Conservation (phyloP, 2,797 vertebrate species). For the Phyllotis vaccarum region DNA sequence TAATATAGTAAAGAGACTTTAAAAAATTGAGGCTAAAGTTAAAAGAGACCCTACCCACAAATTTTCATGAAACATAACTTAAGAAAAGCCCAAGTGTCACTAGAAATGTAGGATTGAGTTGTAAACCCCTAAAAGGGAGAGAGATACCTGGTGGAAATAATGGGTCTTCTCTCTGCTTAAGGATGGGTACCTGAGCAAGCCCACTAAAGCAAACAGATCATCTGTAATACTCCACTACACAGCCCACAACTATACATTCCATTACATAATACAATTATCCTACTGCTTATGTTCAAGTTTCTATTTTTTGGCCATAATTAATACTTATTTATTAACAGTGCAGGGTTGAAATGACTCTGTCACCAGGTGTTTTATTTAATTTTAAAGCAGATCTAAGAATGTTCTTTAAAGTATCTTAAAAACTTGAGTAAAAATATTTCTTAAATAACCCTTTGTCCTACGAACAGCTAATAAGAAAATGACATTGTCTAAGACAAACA, state of each 20-base stretch:
- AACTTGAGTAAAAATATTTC: constrained; percentile 71
- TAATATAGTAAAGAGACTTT: constrained; percentile 39
- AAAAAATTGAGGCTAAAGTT: constrained; percentile 54
- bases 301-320: constrained; percentile 77
- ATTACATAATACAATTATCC: constrained; percentile 69
- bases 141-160: constrained; percentile 84
- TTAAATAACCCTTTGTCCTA: constrained; percentile 68
- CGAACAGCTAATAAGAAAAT: constrained; percentile 72
- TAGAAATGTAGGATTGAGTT: constrained; percentile 76
- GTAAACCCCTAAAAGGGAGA: constrained; percentile 69
- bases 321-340: constrained; percentile 49
- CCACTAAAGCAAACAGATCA: constrained; percentile 70
- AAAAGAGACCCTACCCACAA: constrained; percentile 14
- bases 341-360: constrained; percentile 54
- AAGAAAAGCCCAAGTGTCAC: constrained; percentile 68
- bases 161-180: constrained; percentile 81
- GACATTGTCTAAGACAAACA: constrained; percentile 56
- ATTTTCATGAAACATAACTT: constrained; percentile 51
- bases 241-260: constrained; percentile 66
- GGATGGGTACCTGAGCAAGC: constrained; percentile 73
- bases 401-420: constrained; percentile 71
- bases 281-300: constrained; percentile 67
- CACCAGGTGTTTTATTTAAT: constrained; percentile 39
- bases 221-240: constrained; percentile 76
- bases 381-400: constrained; percentile 55